These are phyloP conservation scores for Schlechtendalia chinensis DNA, from an alignment of 1,140 invertebrate genomes.

Conservation along the genomic window DNA sequence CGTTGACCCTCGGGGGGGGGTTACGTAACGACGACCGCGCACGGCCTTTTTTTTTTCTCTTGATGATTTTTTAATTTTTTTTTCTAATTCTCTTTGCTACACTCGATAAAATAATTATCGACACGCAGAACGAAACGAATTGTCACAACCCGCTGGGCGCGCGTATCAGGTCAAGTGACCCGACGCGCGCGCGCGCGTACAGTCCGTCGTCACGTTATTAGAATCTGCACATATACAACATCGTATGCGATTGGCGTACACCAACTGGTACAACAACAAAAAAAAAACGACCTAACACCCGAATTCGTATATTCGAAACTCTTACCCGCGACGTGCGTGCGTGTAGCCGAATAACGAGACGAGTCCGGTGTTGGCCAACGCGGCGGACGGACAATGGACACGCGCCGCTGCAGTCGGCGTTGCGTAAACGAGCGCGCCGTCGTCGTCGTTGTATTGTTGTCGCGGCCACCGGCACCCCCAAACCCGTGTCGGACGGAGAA, in stretches of 20 bases:
- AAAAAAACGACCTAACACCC: too few relatives aligned
- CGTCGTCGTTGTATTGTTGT: too few relatives aligned
- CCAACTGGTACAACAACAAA: too few relatives aligned
- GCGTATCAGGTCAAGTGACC: neutral
- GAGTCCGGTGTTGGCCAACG: too few relatives aligned
- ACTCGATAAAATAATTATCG: neutral
- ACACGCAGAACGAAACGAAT: neutral
- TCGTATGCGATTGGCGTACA: neutral
- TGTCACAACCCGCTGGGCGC: neutral
- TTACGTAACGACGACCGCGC: neutral
- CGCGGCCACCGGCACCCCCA: too few relatives aligned
- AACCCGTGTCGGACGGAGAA: neutral
- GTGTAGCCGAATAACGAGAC: too few relatives aligned
- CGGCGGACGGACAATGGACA: too few relatives aligned
- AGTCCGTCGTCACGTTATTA: too few relatives aligned
- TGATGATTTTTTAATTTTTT: slow-evolving; percentile 9
- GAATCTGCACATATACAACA: too few relatives aligned
- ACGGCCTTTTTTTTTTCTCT: neutral
- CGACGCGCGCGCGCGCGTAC: neutral
- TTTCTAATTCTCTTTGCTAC: neutral
- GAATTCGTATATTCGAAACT: too few relatives aligned
- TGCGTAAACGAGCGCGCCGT: neutral
- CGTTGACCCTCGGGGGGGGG: neutral
- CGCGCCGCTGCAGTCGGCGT: neutral
- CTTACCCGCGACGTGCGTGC: too few relatives aligned